Percentiles rank a stretch among this genome's conserved stretches.
These are phyloP conservation scores for Notocelia uddmanniana DNA, from an alignment of 2,888 invertebrate species.

Conservation along the genomic window DNA sequence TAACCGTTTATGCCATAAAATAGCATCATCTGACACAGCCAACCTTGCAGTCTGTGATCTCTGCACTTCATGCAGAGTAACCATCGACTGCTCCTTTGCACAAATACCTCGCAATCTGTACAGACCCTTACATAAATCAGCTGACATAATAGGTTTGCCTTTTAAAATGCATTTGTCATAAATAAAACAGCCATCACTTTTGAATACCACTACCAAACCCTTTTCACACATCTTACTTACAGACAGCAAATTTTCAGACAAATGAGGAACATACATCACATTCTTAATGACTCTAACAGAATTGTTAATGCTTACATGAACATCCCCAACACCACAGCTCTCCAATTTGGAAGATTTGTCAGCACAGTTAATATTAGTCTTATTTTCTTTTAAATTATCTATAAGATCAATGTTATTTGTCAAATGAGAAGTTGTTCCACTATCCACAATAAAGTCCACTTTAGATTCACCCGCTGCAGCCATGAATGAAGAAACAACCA, in stretches of 20 bases:
- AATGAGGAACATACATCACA: conserved; percentile 21
- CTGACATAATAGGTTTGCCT: conserved; percentile 23
- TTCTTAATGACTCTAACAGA: background rate
- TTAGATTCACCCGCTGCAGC: background rate
- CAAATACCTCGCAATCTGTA: conserved; percentile 3
- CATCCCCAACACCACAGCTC: conserved; percentile 18
- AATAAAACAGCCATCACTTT: conserved; percentile 16
- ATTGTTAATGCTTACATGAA: background rate
- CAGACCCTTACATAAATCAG: conserved; percentile 10
- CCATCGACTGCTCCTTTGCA: conserved; percentile 31
- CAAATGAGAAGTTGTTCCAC: conserved; percentile 14
- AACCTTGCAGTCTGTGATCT: conserved; percentile 27
- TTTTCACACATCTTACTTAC: conserved; percentile 27
- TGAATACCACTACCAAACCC: conserved; percentile 20
- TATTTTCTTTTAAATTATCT: conserved; percentile 6
- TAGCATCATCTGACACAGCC: conserved; percentile 7
- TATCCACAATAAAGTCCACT: conserved; percentile 10
- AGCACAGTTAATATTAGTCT: conserved; percentile 9
- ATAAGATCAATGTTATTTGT: background rate
- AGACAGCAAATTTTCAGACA: conserved; percentile 24
- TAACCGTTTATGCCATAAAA: conserved; percentile 3
- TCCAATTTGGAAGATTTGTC: conserved; percentile 13
- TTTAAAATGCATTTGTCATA: conserved; percentile 1
- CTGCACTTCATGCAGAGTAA: conserved; percentile 25
- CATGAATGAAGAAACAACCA: conserved; percentile 11